A percentile compares a stretch with the other conserved stretches of the same genome.
Conservation (phyloP, 2,888 invertebrate species). For the Cataglyphis livida region DNA sequence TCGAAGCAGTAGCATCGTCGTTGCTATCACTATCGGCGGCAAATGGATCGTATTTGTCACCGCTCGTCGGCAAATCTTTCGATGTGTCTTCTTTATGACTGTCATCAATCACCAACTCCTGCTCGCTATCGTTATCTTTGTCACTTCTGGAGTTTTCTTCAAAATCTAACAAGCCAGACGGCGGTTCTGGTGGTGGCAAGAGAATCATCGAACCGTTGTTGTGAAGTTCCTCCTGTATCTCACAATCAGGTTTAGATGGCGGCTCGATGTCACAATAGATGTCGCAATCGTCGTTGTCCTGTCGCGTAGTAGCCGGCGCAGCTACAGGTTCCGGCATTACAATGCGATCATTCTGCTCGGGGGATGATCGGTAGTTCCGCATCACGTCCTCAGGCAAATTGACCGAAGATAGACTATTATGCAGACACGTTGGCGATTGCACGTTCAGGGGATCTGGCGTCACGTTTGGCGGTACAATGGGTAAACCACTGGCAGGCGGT, state of each 20-base stretch:
- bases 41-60: constrained; percentile 84
- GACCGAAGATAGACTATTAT: constrained; percentile 58
- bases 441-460: not conserved
- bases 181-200: constrained; percentile 85
- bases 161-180: constrained; percentile 83
- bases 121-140: constrained; percentile 83
- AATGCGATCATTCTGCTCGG: constrained; percentile 52
- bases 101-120: constrained; percentile 84
- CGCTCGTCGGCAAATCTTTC: constrained; percentile 52
- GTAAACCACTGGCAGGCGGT: constrained; percentile 6
- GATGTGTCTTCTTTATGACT: constrained; percentile 79
- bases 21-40: constrained; percentile 82
- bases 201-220: constrained; percentile 77
- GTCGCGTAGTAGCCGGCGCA: constrained; percentile 43
- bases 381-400: constrained; percentile 72
- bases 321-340: constrained; percentile 3
- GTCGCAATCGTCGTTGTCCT: constrained; percentile 86
- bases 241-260: constrained; percentile 74
- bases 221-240: constrained; percentile 82
- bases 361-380: constrained; percentile 51
- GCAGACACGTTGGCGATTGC: constrained; percentile 25
- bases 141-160: constrained; percentile 83
- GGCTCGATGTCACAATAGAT: constrained; percentile 89
- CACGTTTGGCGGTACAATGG: not conserved
- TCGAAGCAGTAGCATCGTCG: constrained; percentile 61